These are phyloP conservation scores for Drymodes brunneopygia DNA, from an alignment of 2,113 vertebrate genomes.

Conservation along the genomic window DNA sequence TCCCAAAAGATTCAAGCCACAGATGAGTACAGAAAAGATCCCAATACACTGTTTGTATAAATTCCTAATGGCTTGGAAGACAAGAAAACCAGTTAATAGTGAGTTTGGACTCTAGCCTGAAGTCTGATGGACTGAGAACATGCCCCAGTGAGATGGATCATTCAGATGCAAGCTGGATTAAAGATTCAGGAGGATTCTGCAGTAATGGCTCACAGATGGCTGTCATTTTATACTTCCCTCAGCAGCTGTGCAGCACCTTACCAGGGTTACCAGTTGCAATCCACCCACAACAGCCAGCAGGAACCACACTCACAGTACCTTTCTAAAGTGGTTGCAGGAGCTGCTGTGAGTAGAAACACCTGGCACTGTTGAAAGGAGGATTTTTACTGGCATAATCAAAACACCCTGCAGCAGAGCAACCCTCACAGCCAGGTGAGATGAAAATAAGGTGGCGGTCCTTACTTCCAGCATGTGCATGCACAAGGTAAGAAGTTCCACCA, in stretches of 20 bases:
- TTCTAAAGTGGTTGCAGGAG: not conserved
- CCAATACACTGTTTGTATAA: not conserved
- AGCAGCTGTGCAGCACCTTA: not conserved
- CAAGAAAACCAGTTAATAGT: not conserved
- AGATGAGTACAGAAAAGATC: not conserved
- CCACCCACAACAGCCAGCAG: not conserved
- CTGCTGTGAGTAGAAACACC: not conserved
- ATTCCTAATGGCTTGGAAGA: not conserved
- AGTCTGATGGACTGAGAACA: not conserved
- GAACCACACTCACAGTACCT: not conserved
- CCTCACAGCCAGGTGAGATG: not conserved
- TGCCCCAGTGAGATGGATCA: not conserved
- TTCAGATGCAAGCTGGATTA: not conserved
- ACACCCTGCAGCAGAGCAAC: not conserved
- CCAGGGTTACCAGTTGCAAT: not conserved
- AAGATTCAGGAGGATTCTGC: not conserved
- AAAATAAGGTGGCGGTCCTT: not conserved
- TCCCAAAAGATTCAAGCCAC: not conserved
- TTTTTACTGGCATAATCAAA: not conserved
- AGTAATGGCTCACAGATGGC: not conserved
- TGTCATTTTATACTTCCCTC: not conserved
- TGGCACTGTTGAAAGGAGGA: not conserved
- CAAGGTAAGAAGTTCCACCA: not conserved
- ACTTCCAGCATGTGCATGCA: not conserved
- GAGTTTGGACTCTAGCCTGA: not conserved